Percentiles rank a stretch among this genome's conserved stretches.
Evolutionary conservation across 2,888 invertebrate species (phyloP).

Genomic region (Linnaemya vulpina): DNA sequence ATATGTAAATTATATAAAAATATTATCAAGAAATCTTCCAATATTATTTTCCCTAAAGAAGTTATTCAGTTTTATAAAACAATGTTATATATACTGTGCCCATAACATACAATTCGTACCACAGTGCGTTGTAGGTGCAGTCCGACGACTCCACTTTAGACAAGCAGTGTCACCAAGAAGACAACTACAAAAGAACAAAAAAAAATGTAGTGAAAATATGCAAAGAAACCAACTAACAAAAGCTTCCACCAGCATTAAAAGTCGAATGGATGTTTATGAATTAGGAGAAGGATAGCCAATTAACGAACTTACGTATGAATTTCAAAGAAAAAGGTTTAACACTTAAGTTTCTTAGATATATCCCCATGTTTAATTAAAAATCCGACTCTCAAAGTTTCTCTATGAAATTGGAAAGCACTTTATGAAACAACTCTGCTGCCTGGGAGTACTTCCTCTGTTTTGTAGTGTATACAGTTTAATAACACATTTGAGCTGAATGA

Average conservation of each 20-base stretch:
- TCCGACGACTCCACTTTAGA: constrained; percentile 60
- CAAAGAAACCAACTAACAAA: constrained; percentile 35
- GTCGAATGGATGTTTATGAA: constrained; percentile 18
- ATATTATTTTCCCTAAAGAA: too few species aligned
- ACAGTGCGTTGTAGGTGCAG: constrained; percentile 67
- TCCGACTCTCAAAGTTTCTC: too few species aligned
- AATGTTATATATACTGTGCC: too few species aligned
- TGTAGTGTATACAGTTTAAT: constrained; percentile 25
- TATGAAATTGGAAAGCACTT: background rate
- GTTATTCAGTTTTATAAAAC: too few species aligned
- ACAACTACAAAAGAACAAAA: constrained; percentile 30
- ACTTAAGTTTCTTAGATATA: too few species aligned
- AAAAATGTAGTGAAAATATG: constrained; percentile 50
- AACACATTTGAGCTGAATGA: constrained; percentile 51
- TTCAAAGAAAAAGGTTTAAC: background rate
- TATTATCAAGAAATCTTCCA: too few species aligned
- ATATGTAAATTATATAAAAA: too few species aligned
- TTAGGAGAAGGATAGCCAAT: constrained; percentile 13
- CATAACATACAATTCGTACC: background rate
- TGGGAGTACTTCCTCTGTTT: constrained; percentile 8
- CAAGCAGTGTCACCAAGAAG: constrained; percentile 65
- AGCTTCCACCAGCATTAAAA: constrained; percentile 29
- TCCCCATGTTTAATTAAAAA: too few species aligned
- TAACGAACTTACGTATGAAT: background rate
- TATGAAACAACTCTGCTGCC: background rate